Conservation (phyloP, 2,797 vertebrate genomes). For the Chelmon rostratus region DNA sequence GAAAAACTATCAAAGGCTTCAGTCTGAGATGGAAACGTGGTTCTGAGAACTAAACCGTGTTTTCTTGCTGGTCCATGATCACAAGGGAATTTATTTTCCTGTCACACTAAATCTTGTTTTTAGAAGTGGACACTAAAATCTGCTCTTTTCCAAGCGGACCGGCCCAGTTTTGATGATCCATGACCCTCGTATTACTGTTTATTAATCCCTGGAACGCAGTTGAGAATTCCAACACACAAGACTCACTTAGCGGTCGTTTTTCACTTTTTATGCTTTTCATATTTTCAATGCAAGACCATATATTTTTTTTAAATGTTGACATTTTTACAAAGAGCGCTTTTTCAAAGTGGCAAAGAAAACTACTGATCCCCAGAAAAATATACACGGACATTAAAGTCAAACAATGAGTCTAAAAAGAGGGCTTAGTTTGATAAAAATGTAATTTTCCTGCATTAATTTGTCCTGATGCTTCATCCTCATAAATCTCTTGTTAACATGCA, state of each 20-base stretch:
- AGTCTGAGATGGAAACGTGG: conserved; percentile 42
- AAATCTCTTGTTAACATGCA: background rate
- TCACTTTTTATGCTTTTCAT: conserved; percentile 4
- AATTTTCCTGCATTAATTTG: background rate
- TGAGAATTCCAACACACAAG: background rate
- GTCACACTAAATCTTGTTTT: conserved; percentile 34
- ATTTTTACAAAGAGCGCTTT: background rate
- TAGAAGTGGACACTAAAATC: conserved; percentile 13
- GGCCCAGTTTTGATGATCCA: conserved; percentile 35
- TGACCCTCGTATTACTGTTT: conserved; percentile 31
- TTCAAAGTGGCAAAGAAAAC: background rate
- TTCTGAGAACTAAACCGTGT: conserved; percentile 6
- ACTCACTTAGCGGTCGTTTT: background rate
- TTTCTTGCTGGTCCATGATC: conserved; percentile 23
- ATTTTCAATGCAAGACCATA: background rate
- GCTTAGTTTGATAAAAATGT: too few species aligned
- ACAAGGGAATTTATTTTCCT: conserved; percentile 38
- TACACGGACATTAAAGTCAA: background rate
- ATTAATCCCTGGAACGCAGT: conserved; percentile 16
- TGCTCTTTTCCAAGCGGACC: conserved; percentile 11
- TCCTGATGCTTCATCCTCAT: background rate
- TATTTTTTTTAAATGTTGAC: background rate
- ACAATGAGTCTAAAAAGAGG: background rate
- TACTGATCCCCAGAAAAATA: background rate
- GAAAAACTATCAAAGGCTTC: conserved; percentile 46